Evolutionary conservation across 2,113 vertebrate genomes (phyloP), one percentile per base, ranked within the genome.

Genomic region (Oenanthe oenanthe): DNA sequence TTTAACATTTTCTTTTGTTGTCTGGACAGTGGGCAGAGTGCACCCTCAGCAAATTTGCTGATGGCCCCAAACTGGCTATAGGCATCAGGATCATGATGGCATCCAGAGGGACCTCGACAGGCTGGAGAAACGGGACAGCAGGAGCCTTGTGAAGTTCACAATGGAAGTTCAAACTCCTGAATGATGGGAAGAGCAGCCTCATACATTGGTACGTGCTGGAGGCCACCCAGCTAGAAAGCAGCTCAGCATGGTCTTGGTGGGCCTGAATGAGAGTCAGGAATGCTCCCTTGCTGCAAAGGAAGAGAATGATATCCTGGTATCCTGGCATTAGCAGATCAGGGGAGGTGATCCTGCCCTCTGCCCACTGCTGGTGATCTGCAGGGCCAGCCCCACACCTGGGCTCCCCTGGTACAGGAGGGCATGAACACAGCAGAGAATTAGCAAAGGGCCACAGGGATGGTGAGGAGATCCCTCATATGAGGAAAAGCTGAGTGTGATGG

Each of bases 241-340:
- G 4, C 28, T 73, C 40, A 12, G 7, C 34, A 22, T 4, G 19
- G 17, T 72, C 26, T 19, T 34, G 26, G 10, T 66, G 36, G 6
- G 38, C 7, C 9, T 63, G 32, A 34, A 29, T 6, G 8, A 0
- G 9, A 73, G 16, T 13, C 36, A 82, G 58, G 31, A 81, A 42
- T 9, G 7, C 2, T 6, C 6, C 38, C 34, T 26, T 63, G 60
- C 36, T 28, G 32, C 36, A 56, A 45, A 50, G 15, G 29, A 8
- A 15, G 10, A 0, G 1, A 74, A n/a, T 21, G 13, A 13, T 34
- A 29, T 26, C 9, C 17, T 70, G 29, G 15, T 42, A 42, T 15
- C 40, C 40, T 42, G 40, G 14, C 22, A 11, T 38, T 31, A 47
- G 75, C 19, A 56, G 20, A 10, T 6, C 2, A 4, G 24, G 14